Conservation (phyloP, 2,113 vertebrate species). For the Cephalophus harveyi region DNA sequence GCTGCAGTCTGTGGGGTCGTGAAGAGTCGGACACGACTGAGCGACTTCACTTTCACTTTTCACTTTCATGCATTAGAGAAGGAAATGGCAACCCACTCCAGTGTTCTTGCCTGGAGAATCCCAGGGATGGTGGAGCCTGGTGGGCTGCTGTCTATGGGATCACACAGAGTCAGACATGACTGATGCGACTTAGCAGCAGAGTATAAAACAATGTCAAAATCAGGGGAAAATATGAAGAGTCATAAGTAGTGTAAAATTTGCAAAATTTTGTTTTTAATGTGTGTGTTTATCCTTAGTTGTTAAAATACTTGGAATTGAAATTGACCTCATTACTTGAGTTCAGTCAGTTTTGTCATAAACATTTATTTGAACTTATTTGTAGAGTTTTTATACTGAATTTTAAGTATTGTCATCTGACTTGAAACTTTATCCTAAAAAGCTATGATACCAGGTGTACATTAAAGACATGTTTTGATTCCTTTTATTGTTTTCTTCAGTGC, state of each 20-base stretch:
- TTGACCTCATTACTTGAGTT: background rate
- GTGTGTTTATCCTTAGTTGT: background rate
- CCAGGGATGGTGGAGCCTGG: too few relatives aligned
- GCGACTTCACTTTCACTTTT: too few relatives aligned
- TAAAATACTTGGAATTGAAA: background rate
- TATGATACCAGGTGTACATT: background rate
- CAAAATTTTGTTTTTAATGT: background rate
- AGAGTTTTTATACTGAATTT: background rate
- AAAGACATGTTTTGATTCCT: background rate
- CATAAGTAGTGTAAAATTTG: background rate
- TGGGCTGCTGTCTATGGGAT: too few relatives aligned
- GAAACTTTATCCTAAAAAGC: conserved; percentile 22
- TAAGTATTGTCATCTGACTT: background rate
- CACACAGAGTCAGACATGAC: too few relatives aligned
- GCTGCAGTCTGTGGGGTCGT: too few relatives aligned
- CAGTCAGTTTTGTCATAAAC: background rate
- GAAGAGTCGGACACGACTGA: too few relatives aligned
- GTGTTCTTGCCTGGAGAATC: too few relatives aligned
- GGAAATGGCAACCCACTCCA: too few relatives aligned
- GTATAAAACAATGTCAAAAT: background rate
- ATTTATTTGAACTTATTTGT: background rate
- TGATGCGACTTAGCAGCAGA: too few relatives aligned
- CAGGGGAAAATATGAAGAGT: background rate
- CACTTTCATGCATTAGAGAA: too few relatives aligned
- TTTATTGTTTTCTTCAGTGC: background rate